Percentiles rank a stretch among this genome's conserved stretches.
Conservation (phyloP, 2,888 invertebrate genomes). For the Idaea aversata region DNA sequence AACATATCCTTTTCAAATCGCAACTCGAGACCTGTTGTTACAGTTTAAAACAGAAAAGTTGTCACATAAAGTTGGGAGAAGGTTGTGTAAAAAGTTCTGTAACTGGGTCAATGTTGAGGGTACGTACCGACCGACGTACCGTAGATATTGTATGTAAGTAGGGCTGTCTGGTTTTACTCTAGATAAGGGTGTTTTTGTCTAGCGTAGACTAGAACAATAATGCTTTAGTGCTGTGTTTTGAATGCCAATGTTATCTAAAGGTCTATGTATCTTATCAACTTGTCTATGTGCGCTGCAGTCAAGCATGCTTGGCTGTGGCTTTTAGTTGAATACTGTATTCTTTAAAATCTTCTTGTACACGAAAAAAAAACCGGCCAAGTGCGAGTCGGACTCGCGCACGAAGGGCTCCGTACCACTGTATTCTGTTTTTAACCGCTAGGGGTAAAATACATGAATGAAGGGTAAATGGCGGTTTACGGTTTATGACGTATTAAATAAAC, state of each 20-base stretch:
- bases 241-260: background rate
- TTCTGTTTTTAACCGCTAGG: too few species aligned
- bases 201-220: background rate
- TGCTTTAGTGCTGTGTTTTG: background rate
- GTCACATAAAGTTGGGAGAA: slow-evolving; percentile 31
- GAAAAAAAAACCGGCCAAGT: too few species aligned
- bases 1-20: background rate
- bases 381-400: too few species aligned
- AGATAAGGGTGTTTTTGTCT: slow-evolving; percentile 20
- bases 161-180: slow-evolving; percentile 35
- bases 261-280: too few species aligned
- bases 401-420: too few species aligned
- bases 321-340: too few species aligned
- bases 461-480: too few species aligned
- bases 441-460: too few species aligned
- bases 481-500: too few species aligned
- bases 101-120: slow-evolving; percentile 66
- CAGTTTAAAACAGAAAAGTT: slow-evolving; percentile 24
- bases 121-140: slow-evolving; percentile 24
- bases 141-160: slow-evolving; percentile 49
- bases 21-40: background rate
- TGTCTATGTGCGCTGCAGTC: too few species aligned
- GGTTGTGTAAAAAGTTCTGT: slow-evolving; percentile 53
- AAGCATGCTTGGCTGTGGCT: too few species aligned
- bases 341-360: too few species aligned